Base-by-base conservation (phyloP, 2,888 invertebrate species). In the Fissipunctia ypsillon region DNA sequence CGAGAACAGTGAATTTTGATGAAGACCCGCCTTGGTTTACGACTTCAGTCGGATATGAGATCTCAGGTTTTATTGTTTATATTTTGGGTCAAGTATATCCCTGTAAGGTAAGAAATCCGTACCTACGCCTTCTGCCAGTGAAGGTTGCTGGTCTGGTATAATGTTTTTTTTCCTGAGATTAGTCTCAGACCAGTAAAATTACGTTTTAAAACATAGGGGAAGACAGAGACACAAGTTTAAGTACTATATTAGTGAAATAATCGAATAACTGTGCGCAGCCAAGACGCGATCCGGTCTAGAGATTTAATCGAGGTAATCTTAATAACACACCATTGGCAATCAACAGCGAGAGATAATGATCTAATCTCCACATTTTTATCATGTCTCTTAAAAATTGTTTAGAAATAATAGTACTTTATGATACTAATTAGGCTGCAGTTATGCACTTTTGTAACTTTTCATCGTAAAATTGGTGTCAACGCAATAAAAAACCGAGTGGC, bases 401-500 rank as follows among this genome's bases (percentile, higher is more conserved):
- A 69, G 25, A 76, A 68, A 63, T 80, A 76, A 85, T 81, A 48
- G 69, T 61, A 67, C 63, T 73, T 61, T 64, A 73, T 63, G 43
- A 64, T 74, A 80, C 14, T 74, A 83, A 81, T 82, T 84, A 71
- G 43, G 59, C 50, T 74, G 59, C 69, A 69, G 71, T 35, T 57
- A 77, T 82, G 72, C 70, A 75, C 67, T 81, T 78, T 78, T 69
- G 60, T 73, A 75, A 69, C 56, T 61, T 73, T 67, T 65, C 56
- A 54, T 72, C 57, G 59, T 76, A 79, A 81, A 84, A 84, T 83
- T 79, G 75, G 83, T 85, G 87, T 87, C 87, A 87, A 81, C 76
- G 64, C 77, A 81, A 79, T 88, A 90, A 90, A 87, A 80, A 80
- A 81, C 82, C 79, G 79, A 82, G 89, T 92, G 90, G 91, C 89